Percentiles rank a stretch among this genome's conserved stretches.
Evolutionary conservation across 2,888 invertebrate genomes (phyloP).

Genomic region (Caenorhabditis sulstoni): DNA sequence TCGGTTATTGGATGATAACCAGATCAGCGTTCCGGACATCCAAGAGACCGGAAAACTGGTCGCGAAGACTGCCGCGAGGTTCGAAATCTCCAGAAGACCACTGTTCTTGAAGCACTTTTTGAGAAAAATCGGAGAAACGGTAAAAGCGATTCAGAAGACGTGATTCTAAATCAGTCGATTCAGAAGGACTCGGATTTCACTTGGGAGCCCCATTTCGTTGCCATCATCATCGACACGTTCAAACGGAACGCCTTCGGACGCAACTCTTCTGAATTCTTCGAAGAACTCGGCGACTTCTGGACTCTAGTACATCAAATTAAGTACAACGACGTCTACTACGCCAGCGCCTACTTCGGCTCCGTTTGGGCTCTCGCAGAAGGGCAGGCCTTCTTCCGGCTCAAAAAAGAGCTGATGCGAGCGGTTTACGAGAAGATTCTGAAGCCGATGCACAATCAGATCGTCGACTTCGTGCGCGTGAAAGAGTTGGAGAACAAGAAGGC

Average conservation of each 20-base stretch:
- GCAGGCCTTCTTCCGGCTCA: constrained; percentile 38
- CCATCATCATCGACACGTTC: constrained; percentile 34
- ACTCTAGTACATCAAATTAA: constrained; percentile 5
- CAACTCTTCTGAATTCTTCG: constrained; percentile 19
- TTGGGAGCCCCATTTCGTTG: constrained; percentile 48
- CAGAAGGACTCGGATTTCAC: constrained; percentile 4
- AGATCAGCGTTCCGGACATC: constrained; percentile 11
- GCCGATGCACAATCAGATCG: constrained; percentile 55
- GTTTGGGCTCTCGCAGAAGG: constrained; percentile 45
- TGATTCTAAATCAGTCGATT: neutral
- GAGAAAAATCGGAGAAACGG: neutral
- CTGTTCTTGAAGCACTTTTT: constrained; percentile 36
- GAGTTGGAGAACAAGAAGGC: constrained; percentile 17
- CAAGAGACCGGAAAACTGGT: constrained; percentile 2
- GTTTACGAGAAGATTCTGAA: constrained; percentile 36
- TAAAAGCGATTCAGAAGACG: neutral
- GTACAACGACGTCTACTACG: constrained; percentile 46
- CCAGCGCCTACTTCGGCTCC: constrained; percentile 43
- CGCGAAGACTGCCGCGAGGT: constrained; percentile 11
- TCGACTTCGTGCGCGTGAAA: constrained; percentile 44
- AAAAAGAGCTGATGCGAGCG: constrained; percentile 17
- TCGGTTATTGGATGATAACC: constrained; percentile 9
- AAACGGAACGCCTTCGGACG: neutral
- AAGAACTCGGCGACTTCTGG: constrained; percentile 56
- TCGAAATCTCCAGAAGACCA: constrained; percentile 8